Percentiles rank a stretch among this genome's conserved stretches.
Conservation (phyloP, 2,113 vertebrate genomes). For the Mormoops blainvillei region DNA sequence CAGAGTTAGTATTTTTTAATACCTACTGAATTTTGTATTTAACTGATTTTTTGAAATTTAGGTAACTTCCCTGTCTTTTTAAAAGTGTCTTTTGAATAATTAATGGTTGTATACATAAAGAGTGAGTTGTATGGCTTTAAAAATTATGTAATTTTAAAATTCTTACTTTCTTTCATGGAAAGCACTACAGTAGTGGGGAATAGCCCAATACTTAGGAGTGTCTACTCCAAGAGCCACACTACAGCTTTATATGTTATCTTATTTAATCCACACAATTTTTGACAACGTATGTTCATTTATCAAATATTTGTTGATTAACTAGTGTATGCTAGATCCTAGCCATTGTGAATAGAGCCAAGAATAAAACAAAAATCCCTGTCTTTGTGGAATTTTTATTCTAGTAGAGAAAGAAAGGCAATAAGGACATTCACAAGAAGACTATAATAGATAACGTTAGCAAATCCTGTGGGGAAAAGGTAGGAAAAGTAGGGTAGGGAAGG, state of each 20-base stretch:
- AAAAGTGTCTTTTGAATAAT: not conserved
- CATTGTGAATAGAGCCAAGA: not conserved
- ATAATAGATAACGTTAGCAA: not conserved
- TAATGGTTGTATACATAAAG: not conserved
- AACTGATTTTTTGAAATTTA: not conserved
- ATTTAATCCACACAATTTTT: not conserved
- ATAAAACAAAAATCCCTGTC: not conserved
- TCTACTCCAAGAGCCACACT: not conserved
- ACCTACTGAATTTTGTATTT: not conserved
- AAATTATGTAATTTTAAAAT: not conserved
- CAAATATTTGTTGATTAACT: not conserved
- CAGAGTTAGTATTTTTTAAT: not conserved
- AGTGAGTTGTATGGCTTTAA: not conserved
- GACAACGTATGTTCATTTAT: not conserved
- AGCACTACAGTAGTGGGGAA: not conserved
- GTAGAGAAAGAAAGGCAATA: not conserved
- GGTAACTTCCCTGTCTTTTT: not conserved
- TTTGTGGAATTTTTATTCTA: not conserved
- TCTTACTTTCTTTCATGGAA: not conserved
- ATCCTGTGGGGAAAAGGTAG: not conserved
- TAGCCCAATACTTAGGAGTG: not conserved
- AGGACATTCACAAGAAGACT: not conserved
- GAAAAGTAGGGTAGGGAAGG: not conserved
- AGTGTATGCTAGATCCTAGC: not conserved
- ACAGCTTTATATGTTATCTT: not conserved